Evolutionary conservation across 2,113 vertebrate genomes (phyloP).

Genomic region (Zosterops pallidus): DNA sequence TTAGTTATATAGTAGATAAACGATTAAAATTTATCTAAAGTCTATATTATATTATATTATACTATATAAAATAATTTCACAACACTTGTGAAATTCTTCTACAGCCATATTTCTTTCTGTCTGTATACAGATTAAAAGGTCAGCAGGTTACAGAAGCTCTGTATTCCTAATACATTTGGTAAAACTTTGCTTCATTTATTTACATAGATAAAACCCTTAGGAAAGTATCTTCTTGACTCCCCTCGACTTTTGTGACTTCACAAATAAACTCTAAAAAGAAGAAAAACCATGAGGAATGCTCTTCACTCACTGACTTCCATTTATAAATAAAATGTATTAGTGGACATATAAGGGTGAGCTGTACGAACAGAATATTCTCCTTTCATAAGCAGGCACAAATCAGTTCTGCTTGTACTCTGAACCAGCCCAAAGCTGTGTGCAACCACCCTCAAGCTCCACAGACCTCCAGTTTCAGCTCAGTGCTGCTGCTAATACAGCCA

Average conservation of each 20-base stretch:
- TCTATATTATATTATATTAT: neutral
- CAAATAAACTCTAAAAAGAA: neutral
- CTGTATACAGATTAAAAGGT: neutral
- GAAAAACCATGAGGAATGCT: neutral
- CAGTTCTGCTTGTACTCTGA: neutral
- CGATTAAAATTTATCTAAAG: neutral
- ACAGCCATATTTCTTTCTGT: neutral
- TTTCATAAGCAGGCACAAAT: neutral
- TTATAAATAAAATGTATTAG: neutral
- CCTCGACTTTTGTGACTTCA: neutral
- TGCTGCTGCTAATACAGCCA: rapidly evolving
- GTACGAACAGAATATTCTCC: neutral
- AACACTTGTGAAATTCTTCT: neutral
- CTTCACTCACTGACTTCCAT: neutral
- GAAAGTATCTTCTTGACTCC: neutral
- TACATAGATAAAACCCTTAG: neutral
- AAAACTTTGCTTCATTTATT: neutral
- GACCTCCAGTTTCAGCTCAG: neutral
- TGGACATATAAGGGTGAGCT: neutral
- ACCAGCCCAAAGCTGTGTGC: neutral
- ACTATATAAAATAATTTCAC: neutral
- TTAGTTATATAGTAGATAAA: neutral
- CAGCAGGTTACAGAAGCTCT: neutral
- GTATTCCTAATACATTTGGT: neutral
- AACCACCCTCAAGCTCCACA: neutral